Percentiles rank a stretch among this genome's conserved stretches.
phyloP scores from a whole-genome alignment of 2,797 vertebrate genomes.

The Pelodytes ibericus region DNA sequence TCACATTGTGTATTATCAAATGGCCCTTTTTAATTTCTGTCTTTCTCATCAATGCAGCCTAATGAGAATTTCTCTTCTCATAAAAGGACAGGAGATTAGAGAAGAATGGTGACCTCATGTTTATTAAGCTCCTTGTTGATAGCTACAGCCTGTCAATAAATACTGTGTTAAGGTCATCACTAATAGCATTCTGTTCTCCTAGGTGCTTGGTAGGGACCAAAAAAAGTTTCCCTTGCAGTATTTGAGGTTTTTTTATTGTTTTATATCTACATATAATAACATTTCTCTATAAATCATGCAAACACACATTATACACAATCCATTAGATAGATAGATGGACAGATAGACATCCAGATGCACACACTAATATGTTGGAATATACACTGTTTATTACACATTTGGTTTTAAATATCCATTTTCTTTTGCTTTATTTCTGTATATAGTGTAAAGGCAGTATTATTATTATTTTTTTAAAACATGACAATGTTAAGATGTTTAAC shows the following conservation, averaged over 20 bases:
- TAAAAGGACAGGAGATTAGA: slow-evolving; percentile 6
- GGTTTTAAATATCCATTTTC: too few relatives aligned
- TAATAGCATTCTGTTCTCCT: neutral
- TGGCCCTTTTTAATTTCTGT: slow-evolving; percentile 12
- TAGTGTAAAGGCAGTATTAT: too few relatives aligned
- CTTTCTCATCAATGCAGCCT: slow-evolving; percentile 18
- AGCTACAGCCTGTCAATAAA: slow-evolving; percentile 22
- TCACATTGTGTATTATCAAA: slow-evolving; percentile 3
- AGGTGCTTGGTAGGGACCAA: neutral
- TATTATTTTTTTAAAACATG: too few relatives aligned
- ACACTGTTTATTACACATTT: too few relatives aligned
- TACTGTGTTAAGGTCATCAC: slow-evolving; percentile 9
- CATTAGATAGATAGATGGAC: too few relatives aligned
- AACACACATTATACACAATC: too few relatives aligned
- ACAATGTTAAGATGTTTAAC: too few relatives aligned
- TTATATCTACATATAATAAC: too few relatives aligned
- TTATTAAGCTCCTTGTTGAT: slow-evolving; percentile 22
- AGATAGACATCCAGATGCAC: too few relatives aligned
- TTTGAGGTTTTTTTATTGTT: slow-evolving; percentile 1
- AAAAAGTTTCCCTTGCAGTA: neutral
- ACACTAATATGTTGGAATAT: too few relatives aligned
- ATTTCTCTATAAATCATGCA: too few relatives aligned
- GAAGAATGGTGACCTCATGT: neutral
- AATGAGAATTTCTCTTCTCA: slow-evolving; percentile 12
- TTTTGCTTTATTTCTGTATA: too few relatives aligned